Evolutionary conservation across 2,113 vertebrate genomes (phyloP), one percentile per base, ranked within the genome.

Genomic region (Ariopsis seemanni): DNA sequence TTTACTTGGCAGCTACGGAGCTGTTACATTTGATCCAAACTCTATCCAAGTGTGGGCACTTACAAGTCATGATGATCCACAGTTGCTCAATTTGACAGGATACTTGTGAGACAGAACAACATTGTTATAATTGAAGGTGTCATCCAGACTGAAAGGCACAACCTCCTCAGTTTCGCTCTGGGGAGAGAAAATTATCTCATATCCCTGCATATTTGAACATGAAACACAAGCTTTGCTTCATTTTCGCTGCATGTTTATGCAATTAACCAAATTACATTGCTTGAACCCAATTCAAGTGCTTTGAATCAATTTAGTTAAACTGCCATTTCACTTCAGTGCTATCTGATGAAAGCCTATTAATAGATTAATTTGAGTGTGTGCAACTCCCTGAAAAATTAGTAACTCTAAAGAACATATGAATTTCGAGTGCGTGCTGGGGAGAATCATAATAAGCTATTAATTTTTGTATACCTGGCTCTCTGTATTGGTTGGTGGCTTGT

Each of bases 51-150:
- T 65, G 52, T 42, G 60, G 71, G 57, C 74, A 85, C 58, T 82
- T 62, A 58, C 69, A 58, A 50, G 42, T 88, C 87, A 90, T 60
- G 75, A 83, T 52, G 83, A 67, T 57, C 80, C 60, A 82, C 62
- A 17, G 60, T 20, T 60, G 69, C 69, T 62, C 53, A 52, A 63
- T 72, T 71, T 82, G 50, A 91, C 82, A 58, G 93, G 91, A 87
- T 94, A 93, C 90, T 95, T 96, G 12, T 93, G 93, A 74, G 93
- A 95, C 67, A 96, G 92, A 18, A 65, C 58, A 80, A 95, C 93
- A 5, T 15, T 87, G 81, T 97, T 94, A 86, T 96, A 96, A 92
- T 96, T 95, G 91, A 96, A 97, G 74, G 94, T 91, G 87, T 94
- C 94, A 92, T 97, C 95, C 80, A 96, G 91, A 58, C 83, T 91